A percentile compares a stretch with the other conserved stretches of the same genome.
Evolutionary conservation across 2,888 invertebrate species (phyloP).

Genomic region (Balanococcus diminutus): DNA sequence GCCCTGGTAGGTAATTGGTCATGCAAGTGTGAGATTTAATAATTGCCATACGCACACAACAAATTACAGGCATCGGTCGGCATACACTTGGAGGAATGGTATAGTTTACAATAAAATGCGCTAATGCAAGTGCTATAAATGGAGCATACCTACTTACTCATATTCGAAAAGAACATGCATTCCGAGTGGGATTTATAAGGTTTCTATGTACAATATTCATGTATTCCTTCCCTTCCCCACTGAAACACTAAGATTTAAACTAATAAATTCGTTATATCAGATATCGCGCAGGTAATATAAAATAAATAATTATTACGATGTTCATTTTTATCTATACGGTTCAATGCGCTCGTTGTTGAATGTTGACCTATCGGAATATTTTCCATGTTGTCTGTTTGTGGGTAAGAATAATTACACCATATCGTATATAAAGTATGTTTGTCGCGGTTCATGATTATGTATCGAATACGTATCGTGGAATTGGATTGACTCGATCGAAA

Average conservation of each 20-base stretch:
- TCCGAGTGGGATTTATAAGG: not conserved
- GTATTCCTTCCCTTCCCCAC: not conserved
- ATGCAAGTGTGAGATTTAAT: not conserved
- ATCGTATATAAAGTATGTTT: not conserved
- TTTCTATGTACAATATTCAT: not conserved
- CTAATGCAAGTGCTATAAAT: not conserved
- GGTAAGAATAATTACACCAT: not conserved
- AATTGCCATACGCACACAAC: too few species aligned
- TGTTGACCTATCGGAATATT: not conserved
- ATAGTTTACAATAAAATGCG: not conserved
- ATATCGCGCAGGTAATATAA: not conserved
- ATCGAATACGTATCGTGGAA: not conserved
- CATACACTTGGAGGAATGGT: too few species aligned
- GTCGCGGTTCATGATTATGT: not conserved
- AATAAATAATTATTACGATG: too few species aligned
- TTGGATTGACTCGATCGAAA: too few species aligned
- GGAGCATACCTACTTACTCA: not conserved
- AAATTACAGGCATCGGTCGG: too few species aligned
- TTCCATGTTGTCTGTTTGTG: not conserved
- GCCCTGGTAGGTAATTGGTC: not conserved
- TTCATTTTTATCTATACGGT: not conserved
- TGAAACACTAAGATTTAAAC: too few species aligned
- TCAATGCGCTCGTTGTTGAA: conserved; percentile 6
- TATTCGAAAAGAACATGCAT: not conserved
- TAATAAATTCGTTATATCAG: not conserved